Evolutionary conservation across 2,888 invertebrate genomes (phyloP), one percentile per base, ranked within the genome.

Genomic region (Trichopoda pennipes): DNA sequence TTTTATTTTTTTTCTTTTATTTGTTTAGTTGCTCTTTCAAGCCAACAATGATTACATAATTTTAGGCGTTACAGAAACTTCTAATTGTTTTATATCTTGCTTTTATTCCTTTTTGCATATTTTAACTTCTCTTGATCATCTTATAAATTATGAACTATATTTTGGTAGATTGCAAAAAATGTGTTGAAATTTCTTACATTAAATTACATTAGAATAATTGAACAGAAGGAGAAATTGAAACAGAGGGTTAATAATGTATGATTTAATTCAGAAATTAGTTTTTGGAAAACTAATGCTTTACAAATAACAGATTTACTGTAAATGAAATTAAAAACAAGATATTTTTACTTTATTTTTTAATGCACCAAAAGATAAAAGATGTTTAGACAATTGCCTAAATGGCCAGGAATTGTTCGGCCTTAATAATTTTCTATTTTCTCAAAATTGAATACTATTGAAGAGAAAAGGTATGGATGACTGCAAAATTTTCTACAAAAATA

Each of bases 71-170:
- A 55, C 68, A 75, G 60, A 53, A 56, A 56, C 35, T 60, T 75
- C 75, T 70, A 82, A 79, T 82, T 70, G 60, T 76, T 68, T 76
- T 61, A 53, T 60, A 60, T 66, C 4, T 16, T 19, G 35, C 17
- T 32, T 32, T 8, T 6, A 7, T 28, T 28, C 28, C 28, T 21
- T 17, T 14, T 2, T 58, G 12, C 0, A 16, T 17, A 21, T 21
- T n/a, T 51, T 32, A 49, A 51, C 19, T 42, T 38, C 32, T n/a
- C 61, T 44, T 78, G 63, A 42, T 49, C 69, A 73, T 74, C 64
- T 74, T 74, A 81, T 78, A 78, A 77, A 78, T 74, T 70, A 81
- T 81, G 55, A 49, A 81, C 19, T 28, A 14, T 10, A 58, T 58
- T 68, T 60, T 68, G 60, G 6, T 28, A 74, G 42, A 42, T 51